Conservation (phyloP, 2,113 vertebrate species). For the Geococcyx californianus region DNA sequence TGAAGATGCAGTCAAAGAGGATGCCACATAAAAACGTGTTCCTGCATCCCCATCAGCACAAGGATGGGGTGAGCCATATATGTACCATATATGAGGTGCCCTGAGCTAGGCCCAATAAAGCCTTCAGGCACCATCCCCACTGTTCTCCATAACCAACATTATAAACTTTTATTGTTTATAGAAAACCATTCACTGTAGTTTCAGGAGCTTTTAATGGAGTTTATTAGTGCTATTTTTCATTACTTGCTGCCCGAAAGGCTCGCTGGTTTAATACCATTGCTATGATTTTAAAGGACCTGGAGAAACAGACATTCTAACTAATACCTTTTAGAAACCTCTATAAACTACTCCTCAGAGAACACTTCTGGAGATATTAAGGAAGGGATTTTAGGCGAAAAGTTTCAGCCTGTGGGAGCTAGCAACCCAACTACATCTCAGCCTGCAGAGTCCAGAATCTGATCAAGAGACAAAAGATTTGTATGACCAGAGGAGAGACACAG, state of each 20-base stretch:
- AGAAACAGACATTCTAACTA: not conserved
- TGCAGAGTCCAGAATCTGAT: not conserved
- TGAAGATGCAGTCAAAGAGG: not conserved
- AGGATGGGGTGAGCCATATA: not conserved
- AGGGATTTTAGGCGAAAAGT: not conserved
- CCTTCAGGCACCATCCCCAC: not conserved
- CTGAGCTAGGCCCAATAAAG: not conserved
- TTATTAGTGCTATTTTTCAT: slow-evolving; percentile 45
- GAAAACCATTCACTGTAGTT: not conserved
- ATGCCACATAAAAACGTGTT: not conserved
- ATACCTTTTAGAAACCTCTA: not conserved
- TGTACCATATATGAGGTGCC: not conserved
- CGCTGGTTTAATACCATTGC: not conserved
- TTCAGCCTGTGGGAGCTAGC: not conserved
- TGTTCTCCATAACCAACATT: not conserved
- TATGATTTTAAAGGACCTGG: not conserved
- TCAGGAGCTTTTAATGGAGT: slow-evolving; percentile 22
- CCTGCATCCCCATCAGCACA: not conserved
- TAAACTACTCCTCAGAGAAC: not conserved
- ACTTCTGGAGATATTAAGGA: slow-evolving; percentile 2
- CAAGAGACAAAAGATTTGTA: not conserved
- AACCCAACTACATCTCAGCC: not conserved
- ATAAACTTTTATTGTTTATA: slow-evolving; percentile 40
- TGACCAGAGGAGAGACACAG: not conserved
- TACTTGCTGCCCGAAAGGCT: not conserved